Evolutionary conservation across 1,140 invertebrate genomes (phyloP).

Genomic region (Steinernema feltiae): DNA sequence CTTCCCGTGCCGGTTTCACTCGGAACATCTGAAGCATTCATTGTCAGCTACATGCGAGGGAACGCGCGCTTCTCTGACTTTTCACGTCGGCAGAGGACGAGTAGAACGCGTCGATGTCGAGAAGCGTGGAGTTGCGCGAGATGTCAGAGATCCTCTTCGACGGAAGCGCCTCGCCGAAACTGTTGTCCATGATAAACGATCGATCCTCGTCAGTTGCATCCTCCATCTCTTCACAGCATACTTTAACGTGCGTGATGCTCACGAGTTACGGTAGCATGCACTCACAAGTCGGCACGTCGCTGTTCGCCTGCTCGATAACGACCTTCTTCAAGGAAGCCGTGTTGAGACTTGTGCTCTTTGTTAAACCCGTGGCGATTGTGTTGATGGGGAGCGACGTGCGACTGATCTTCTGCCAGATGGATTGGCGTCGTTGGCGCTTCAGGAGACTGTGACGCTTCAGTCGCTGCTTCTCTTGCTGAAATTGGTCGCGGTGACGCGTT

Average conservation of each 20-base stretch:
- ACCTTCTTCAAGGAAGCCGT: not conserved
- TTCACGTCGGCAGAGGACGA: not conserved
- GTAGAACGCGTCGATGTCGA: not conserved
- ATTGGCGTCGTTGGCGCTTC: slow-evolving; percentile 18
- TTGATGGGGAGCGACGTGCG: not conserved
- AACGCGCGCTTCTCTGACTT: too few relatives aligned
- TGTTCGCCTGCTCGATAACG: not conserved
- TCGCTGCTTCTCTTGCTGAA: slow-evolving; percentile 1
- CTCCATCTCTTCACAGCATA: not conserved
- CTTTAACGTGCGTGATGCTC: not conserved
- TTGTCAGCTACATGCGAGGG: too few relatives aligned
- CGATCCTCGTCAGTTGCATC: not conserved
- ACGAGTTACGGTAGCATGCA: not conserved
- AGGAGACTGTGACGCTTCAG: not conserved
- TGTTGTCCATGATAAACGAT: not conserved
- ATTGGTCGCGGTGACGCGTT: too few relatives aligned
- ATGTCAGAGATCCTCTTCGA: not conserved
- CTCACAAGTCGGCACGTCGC: not conserved
- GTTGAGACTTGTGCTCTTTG: not conserved
- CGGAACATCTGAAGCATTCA: too few relatives aligned
- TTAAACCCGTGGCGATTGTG: not conserved
- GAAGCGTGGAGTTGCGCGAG: not conserved
- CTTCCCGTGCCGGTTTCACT: too few relatives aligned
- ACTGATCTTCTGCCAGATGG: slow-evolving; percentile 26
- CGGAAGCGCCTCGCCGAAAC: not conserved